phyloP scores from a whole-genome alignment of 2,888 invertebrate genomes.

The Eupeodes latifasciatus region DNA sequence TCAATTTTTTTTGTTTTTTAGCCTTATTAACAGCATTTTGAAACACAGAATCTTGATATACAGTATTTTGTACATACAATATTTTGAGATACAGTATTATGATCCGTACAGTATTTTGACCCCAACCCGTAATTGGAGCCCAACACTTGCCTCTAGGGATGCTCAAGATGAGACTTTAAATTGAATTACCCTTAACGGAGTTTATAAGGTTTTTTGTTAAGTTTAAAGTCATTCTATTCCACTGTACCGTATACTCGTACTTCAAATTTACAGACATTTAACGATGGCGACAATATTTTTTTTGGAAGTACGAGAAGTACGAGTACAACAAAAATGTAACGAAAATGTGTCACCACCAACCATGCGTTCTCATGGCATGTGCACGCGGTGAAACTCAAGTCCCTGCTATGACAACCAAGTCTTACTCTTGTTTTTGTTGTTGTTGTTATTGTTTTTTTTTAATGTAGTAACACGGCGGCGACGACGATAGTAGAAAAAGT shows the following conservation, averaged over 20 bases:
- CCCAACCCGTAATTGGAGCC: no score
- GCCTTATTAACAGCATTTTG: no score
- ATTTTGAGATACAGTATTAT: no score
- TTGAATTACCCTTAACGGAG: no score
- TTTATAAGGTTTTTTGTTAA: no score
- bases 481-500: not conserved
- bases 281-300: slow-evolving; percentile 41
- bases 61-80: no score
- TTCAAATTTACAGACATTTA: slow-evolving; percentile 20
- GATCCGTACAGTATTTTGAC: no score
- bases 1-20: no score
- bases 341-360: slow-evolving; percentile 67
- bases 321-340: slow-evolving; percentile 4
- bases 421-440: not conserved
- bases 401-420: slow-evolving; percentile 48
- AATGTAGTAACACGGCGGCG: not conserved
- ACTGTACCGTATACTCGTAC: not conserved
- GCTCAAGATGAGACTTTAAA: no score
- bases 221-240: not conserved
- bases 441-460: not conserved
- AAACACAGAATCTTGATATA: no score
- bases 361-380: slow-evolving; percentile 42
- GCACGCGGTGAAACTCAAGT: slow-evolving; percentile 57
- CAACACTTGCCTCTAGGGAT: no score
- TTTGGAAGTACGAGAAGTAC: slow-evolving; percentile 3